Evolutionary conservation across 1,140 invertebrate genomes (phyloP).

Genomic region (Drosophila pruinosa): DNA sequence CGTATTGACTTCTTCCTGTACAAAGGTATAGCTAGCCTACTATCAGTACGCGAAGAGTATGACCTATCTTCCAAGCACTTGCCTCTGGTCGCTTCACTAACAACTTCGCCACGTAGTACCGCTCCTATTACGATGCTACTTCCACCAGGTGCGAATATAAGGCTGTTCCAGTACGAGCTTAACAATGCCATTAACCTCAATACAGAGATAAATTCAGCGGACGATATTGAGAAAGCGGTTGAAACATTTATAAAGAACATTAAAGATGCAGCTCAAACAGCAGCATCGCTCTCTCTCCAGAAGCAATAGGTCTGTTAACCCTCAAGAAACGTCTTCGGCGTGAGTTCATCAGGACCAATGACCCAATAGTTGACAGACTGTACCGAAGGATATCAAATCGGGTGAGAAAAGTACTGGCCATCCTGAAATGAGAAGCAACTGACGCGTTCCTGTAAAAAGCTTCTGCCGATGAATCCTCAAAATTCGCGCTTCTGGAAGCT

Average conservation of each 20-base stretch:
- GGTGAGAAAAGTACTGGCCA: too few relatives aligned
- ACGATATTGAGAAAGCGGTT: too few relatives aligned
- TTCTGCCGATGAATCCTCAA: too few relatives aligned
- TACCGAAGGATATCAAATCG: too few relatives aligned
- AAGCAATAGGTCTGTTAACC: neutral
- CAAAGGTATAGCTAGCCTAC: neutral
- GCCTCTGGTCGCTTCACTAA: neutral
- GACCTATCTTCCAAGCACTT: neutral
- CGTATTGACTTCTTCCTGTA: too few relatives aligned
- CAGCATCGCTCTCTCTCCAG: neutral
- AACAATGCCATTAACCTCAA: neutral
- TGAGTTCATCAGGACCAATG: neutral
- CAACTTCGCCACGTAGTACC: neutral
- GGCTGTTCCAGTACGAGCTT: neutral
- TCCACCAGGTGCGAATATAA: neutral
- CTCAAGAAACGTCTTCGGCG: neutral
- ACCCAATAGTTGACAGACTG: too few relatives aligned
- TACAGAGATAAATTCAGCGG: neutral
- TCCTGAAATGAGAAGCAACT: too few relatives aligned
- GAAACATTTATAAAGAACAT: too few relatives aligned
- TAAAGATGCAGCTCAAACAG: neutral
- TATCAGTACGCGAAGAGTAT: neutral
- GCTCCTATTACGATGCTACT: neutral
- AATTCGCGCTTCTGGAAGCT: too few relatives aligned
- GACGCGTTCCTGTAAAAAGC: too few relatives aligned